phyloP scores from a whole-genome alignment of 1,140 invertebrate genomes.

The Asobara japonica region DNA sequence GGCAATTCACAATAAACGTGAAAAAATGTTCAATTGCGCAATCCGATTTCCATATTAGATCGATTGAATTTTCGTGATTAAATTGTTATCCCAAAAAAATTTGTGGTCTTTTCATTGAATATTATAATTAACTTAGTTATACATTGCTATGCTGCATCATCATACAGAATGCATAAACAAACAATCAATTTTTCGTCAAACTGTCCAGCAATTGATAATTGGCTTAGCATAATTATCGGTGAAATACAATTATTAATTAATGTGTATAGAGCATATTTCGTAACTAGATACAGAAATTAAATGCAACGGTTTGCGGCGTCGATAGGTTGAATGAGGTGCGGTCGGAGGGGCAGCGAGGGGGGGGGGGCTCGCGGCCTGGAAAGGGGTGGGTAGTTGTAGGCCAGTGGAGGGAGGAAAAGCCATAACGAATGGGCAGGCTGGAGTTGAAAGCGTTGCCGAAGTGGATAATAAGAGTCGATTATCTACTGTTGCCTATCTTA shows the following conservation, averaged over 20 bases:
- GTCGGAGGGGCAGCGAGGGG: too few species aligned
- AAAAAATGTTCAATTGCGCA: too few species aligned
- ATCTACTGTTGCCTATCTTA: not conserved
- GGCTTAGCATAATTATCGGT: not conserved
- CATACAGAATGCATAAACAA: not conserved
- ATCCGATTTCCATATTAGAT: too few species aligned
- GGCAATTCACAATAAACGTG: too few species aligned
- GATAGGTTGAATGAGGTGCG: not conserved
- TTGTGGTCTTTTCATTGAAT: too few species aligned
- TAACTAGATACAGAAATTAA: slow-evolving; percentile 2
- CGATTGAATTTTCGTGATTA: too few species aligned
- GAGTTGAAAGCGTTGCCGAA: not conserved
- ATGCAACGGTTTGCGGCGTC: not conserved
- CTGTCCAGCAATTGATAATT: not conserved
- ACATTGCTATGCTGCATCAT: too few species aligned
- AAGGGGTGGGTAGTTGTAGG: not conserved
- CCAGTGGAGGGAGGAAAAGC: not conserved
- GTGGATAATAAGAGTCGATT: not conserved
- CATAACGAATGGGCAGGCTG: not conserved
- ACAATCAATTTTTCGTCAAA: not conserved
- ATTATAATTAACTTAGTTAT: too few species aligned
- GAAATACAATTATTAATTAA: not conserved
- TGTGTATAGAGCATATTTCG: not conserved
- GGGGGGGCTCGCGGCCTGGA: not conserved
- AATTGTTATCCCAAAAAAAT: too few species aligned